Conservation (phyloP, 2,888 invertebrate species). For the Aquatica leii region DNA sequence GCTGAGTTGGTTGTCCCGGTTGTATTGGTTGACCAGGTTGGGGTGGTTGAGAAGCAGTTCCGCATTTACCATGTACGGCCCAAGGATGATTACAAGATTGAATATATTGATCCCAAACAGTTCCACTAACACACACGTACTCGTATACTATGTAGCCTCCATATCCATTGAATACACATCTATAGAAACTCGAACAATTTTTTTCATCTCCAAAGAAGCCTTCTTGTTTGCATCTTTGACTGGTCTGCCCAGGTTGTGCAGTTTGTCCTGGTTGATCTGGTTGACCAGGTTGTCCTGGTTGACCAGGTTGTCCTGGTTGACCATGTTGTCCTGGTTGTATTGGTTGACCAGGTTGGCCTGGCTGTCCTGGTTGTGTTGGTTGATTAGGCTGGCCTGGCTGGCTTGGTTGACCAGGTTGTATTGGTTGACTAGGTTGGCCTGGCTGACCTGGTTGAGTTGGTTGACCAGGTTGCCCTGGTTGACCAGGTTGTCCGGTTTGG, state of each 20-base stretch:
- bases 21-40: no score
- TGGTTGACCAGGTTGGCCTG: no score
- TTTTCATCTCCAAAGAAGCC: not conserved
- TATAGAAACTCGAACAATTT: not conserved
- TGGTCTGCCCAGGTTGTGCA: slow-evolving; percentile 44
- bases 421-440: no score
- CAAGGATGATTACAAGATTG: slow-evolving; percentile 77
- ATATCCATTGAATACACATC: not conserved
- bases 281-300: slow-evolving; percentile 15
- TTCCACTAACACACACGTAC: slow-evolving; percentile 71
- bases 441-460: no score
- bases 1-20: no score
- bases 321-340: no score
- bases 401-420: no score
- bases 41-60: slow-evolving; percentile 6
- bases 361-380: no score
- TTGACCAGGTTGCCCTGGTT: no score
- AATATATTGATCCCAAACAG: slow-evolving; percentile 73
- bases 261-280: slow-evolving; percentile 39
- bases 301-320: slow-evolving; percentile 19
- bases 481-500: no score
- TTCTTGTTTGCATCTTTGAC: slow-evolving; percentile 23
- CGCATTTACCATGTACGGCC: slow-evolving; percentile 40
- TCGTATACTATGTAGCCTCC: slow-evolving; percentile 68
- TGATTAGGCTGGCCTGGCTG: no score